A percentile compares a stretch with the other conserved stretches of the same genome.
Conservation (phyloP, 2,797 vertebrate genomes). For the Catostomus latipinnis region DNA sequence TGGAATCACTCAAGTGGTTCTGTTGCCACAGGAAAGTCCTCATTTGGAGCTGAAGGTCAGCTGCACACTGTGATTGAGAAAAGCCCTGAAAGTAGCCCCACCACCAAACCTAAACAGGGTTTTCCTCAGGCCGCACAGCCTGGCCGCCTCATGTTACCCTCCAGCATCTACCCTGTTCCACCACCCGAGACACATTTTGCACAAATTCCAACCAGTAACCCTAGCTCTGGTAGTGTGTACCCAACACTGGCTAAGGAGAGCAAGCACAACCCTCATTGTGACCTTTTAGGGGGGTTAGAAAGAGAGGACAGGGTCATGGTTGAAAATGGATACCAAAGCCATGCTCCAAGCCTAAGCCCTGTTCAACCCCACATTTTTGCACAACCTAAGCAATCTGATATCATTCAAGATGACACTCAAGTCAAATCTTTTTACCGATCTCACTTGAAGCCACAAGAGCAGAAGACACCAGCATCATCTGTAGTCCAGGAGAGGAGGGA, state of each 20-base stretch:
- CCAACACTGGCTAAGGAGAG: constrained; percentile 86
- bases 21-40: constrained; percentile 74
- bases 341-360: constrained; percentile 52
- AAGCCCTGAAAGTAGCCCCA: constrained; percentile 94
- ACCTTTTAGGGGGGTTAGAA: constrained; percentile 38
- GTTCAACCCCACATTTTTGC: constrained; percentile 33
- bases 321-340: constrained; percentile 85
- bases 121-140: constrained; percentile 77
- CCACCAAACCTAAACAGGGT: constrained; percentile 83
- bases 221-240: constrained; percentile 74
- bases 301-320: constrained; percentile 52
- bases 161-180: constrained; percentile 83
- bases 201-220: constrained; percentile 79
- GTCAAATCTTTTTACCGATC: constrained; percentile 72
- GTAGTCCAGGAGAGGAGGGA: constrained; percentile 63
- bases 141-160: constrained; percentile 82
- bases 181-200: constrained; percentile 87
- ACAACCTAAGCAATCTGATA: constrained; percentile 65
- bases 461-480: constrained; percentile 52
- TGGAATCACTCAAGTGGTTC: constrained; percentile 78
- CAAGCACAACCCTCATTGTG: constrained; percentile 63
- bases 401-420: constrained; percentile 68
- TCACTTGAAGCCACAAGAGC: constrained; percentile 62
- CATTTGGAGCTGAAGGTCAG: constrained; percentile 82
- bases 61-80: constrained; percentile 93